phyloP scores from a whole-genome alignment of 2,888 invertebrate species.

The Drosophila mulleri region DNA sequence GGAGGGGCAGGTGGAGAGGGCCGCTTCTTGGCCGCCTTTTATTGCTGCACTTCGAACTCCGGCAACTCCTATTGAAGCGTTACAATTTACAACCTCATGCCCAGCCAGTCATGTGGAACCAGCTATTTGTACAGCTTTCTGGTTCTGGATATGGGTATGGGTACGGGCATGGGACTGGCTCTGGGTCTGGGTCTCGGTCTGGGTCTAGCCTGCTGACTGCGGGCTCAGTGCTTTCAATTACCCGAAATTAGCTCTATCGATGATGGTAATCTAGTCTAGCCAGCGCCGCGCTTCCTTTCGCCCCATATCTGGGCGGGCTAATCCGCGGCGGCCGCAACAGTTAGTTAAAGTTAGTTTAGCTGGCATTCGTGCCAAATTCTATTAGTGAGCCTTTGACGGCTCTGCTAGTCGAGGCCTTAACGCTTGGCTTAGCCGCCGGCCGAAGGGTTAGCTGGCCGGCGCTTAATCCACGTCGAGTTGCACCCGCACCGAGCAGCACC shows the following conservation, averaged over 20 bases:
- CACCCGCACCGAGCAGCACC: slow-evolving; percentile 11
- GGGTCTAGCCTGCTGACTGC: slow-evolving; percentile 16
- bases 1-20: background rate
- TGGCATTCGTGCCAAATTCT: slow-evolving; percentile 68
- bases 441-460: slow-evolving; percentile 34
- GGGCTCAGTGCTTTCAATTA: slow-evolving; percentile 55
- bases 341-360: slow-evolving; percentile 14
- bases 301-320: slow-evolving; percentile 14
- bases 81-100: slow-evolving; percentile 71
- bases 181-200: background rate
- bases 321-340: slow-evolving; percentile 30
- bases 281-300: background rate
- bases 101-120: slow-evolving; percentile 62
- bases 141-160: background rate
- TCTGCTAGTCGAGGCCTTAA: slow-evolving; percentile 45
- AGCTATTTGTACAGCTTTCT: slow-evolving; percentile 47
- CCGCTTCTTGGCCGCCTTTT: slow-evolving; percentile 37
- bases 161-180: background rate
- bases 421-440: slow-evolving; percentile 63
- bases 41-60: slow-evolving; percentile 69
- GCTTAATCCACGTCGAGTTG: slow-evolving; percentile 75
- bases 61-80: slow-evolving; percentile 67
- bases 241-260: slow-evolving; percentile 47
- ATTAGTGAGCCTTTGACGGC: slow-evolving; percentile 46
- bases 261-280: slow-evolving; percentile 39